These are phyloP conservation scores for Maccullochella peelii DNA, from an alignment of 2,113 vertebrate species.

Conservation along the genomic window DNA sequence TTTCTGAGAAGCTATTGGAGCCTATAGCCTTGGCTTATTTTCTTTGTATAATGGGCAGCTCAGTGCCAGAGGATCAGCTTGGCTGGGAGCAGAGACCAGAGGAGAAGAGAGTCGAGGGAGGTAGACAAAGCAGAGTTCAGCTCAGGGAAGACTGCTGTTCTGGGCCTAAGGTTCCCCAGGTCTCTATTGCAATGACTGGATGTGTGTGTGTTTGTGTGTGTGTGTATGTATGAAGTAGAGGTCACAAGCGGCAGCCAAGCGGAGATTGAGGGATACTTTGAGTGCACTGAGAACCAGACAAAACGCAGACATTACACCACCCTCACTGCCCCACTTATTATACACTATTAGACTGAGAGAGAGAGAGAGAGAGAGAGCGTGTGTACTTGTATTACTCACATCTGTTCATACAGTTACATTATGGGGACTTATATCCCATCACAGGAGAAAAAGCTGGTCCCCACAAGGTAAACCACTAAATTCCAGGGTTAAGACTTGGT, in stretches of 20 bases:
- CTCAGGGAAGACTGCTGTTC: slow-evolving; percentile 42
- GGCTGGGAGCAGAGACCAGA: slow-evolving; percentile 57
- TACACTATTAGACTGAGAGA: neutral
- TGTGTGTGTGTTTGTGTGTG: slow-evolving; percentile 38
- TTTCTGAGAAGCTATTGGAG: slow-evolving; percentile 57
- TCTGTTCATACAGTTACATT: neutral
- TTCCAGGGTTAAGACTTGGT: neutral
- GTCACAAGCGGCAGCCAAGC: slow-evolving; percentile 43
- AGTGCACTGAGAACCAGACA: slow-evolving; percentile 51
- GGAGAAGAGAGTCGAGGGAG: slow-evolving; percentile 44
- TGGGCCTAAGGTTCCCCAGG: slow-evolving; percentile 42
- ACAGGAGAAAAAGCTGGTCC: neutral
- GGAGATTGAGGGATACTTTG: slow-evolving; percentile 32
- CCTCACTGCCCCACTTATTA: slow-evolving; percentile 19
- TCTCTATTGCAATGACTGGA: slow-evolving; percentile 50
- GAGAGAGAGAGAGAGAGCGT: neutral
- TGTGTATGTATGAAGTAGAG: slow-evolving; percentile 24
- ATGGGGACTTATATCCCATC: neutral
- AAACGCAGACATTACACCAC: slow-evolving; percentile 36
- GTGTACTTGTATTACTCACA: neutral
- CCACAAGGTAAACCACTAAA: neutral
- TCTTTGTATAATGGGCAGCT: slow-evolving; percentile 63
- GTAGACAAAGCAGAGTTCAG: slow-evolving; percentile 35
- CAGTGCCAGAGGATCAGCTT: slow-evolving; percentile 66
- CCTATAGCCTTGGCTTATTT: slow-evolving; percentile 70